A percentile compares a stretch with the other conserved stretches of the same genome.
Evolutionary conservation across 2,113 vertebrate genomes (phyloP).

Genomic region (Oreochromis tanganicae): DNA sequence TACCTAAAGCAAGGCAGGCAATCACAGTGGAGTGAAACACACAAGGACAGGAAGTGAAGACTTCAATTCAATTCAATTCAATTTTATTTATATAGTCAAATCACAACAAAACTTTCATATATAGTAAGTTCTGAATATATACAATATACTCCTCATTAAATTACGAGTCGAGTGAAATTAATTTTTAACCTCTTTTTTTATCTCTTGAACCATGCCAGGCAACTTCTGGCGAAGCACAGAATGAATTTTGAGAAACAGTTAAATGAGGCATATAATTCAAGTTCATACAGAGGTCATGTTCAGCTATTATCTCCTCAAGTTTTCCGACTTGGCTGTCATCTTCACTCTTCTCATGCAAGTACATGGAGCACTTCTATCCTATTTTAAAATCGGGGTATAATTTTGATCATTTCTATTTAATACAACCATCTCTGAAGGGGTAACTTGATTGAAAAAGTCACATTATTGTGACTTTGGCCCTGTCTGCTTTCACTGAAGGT

Average conservation of each 20-base stretch:
- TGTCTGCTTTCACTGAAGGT: not conserved
- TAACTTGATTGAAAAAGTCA: not conserved
- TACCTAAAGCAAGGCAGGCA: not conserved
- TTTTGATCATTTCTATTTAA: not conserved
- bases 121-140: not conserved
- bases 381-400: not conserved
- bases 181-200: not conserved
- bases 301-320: not conserved
- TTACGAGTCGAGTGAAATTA: not conserved
- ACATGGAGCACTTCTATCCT: not conserved
- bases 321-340: not conserved
- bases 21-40: not conserved
- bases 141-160: not conserved
- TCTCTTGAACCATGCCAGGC: not conserved
- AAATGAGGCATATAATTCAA: not conserved
- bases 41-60: not conserved
- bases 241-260: not conserved
- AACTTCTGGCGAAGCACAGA: not conserved
- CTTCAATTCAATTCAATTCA: not conserved
- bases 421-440: not conserved
- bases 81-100: too few relatives aligned
- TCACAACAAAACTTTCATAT: not conserved
- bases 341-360: not conserved
- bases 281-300: not conserved
- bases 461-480: not conserved